These are phyloP conservation scores for Hesperophylax magnus DNA, from an alignment of 1,140 invertebrate species.

Conservation along the genomic window DNA sequence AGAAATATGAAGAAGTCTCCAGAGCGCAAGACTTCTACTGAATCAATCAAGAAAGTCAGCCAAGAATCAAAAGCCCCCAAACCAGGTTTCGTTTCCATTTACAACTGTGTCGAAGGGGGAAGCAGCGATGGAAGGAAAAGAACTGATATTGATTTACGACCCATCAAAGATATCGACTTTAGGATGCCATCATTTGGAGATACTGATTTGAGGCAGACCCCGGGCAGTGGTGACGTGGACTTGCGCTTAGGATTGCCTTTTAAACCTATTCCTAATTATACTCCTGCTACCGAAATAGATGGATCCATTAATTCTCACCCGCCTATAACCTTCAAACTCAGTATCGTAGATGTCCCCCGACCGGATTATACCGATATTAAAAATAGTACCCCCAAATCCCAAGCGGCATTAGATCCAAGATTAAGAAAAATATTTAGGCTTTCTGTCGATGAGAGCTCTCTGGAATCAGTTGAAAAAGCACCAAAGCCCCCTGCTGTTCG, in stretches of 20 bases:
- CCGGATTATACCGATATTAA: slow-evolving; percentile 83
- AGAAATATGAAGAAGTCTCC: slow-evolving; percentile 54
- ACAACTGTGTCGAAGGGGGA: slow-evolving; percentile 69
- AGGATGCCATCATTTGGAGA: slow-evolving; percentile 68
- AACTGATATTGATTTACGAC: slow-evolving; percentile 75
- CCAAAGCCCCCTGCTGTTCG: slow-evolving; percentile 60
- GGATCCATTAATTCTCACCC: slow-evolving; percentile 84
- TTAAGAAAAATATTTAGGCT: slow-evolving; percentile 81
- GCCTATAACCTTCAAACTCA: slow-evolving; percentile 78
- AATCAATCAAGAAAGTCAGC: slow-evolving; percentile 58
- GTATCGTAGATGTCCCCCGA: slow-evolving; percentile 78
- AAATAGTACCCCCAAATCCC: slow-evolving; percentile 78
- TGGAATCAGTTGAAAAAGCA: slow-evolving; percentile 68
- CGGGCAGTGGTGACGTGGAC: slow-evolving; percentile 78
- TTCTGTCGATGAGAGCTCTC: slow-evolving; percentile 71
- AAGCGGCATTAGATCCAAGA: slow-evolving; percentile 80
- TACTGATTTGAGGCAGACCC: slow-evolving; percentile 70
- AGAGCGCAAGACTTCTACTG: slow-evolving; percentile 54
- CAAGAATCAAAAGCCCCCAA: slow-evolving; percentile 57
- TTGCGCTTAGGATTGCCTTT: slow-evolving; percentile 82
- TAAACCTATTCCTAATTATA: slow-evolving; percentile 82
- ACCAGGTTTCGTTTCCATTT: slow-evolving; percentile 65
- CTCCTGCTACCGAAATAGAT: slow-evolving; percentile 88
- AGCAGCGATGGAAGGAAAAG: slow-evolving; percentile 66
- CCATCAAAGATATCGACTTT: slow-evolving; percentile 66